A percentile compares a stretch with the other conserved stretches of the same genome.
phyloP scores from a whole-genome alignment of 2,888 invertebrate species.

The Lepetodrilus schrolli region DNA sequence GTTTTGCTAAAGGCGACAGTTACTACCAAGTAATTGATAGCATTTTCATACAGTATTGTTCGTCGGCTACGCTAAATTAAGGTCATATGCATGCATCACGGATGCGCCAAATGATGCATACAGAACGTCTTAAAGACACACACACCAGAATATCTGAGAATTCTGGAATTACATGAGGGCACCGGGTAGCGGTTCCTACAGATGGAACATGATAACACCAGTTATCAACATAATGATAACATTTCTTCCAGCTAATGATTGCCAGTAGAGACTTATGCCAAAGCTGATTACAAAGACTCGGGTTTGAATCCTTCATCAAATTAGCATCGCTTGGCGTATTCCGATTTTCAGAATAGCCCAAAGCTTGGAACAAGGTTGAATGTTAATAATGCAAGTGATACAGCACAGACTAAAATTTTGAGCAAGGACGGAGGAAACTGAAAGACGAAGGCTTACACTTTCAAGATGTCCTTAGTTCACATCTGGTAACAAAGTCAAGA shows the following conservation, averaged over 20 bases:
- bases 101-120: slow-evolving; percentile 14
- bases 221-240: slow-evolving; percentile 22
- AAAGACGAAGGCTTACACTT: slow-evolving; percentile 9
- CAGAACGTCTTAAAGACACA: not conserved
- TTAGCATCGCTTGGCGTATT: not conserved
- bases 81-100: not conserved
- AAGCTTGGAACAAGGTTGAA: slow-evolving; percentile 5
- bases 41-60: too few species aligned
- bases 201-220: not conserved
- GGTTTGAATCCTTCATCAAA: not conserved
- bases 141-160: not conserved
- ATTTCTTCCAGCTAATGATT: not conserved
- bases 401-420: not conserved
- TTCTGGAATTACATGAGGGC: not conserved
- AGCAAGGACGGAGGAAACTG: not conserved
- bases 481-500: slow-evolving; percentile 11
- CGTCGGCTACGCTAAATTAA: too few species aligned
- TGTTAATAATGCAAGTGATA: not conserved
- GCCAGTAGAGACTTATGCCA: not conserved
- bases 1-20: too few species aligned
- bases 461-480: slow-evolving; percentile 1
- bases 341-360: slow-evolving; percentile 7
- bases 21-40: too few species aligned
- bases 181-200: not conserved
- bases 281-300: not conserved